Evolutionary conservation across 1,140 invertebrate genomes (phyloP), one percentile per base, ranked within the genome.

Genomic region (Ceratina australensis): DNA sequence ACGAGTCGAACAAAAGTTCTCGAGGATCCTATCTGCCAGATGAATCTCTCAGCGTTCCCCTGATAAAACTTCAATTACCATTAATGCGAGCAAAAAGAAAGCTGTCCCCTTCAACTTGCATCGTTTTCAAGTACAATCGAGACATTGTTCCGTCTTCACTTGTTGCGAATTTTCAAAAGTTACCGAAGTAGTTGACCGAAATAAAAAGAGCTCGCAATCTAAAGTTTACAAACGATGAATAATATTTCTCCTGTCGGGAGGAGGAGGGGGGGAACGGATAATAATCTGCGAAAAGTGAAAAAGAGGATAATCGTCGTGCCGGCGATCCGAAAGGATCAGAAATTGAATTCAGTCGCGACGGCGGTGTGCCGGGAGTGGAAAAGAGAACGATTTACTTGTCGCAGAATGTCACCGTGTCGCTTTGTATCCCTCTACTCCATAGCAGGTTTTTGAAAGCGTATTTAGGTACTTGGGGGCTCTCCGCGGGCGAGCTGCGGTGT

Each of bases 381-480:
- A 65, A 72, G 18, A 49, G 4, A 72, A 67, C 57, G 33, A 60
- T 57, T 42, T 72, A 67, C 47, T 66, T 24, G 69, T 65, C 61
- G 42, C 20, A 50, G 74, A 49, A 79, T 80, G 73, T 85, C 74
- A 83, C 82, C 33, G 81, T 72, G 73, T 77, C 67, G 82, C 78
- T 82, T 85, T 84, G 10, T 42, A 87, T 80, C 83, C 66, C 86
- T 87, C 84, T 82, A 82, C 83, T 71, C 80, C 81, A 78, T 82
- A 88, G 82, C 87, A 89, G 88, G 87, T 88, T 86, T 76, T 42
- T 67, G 83, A 87, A 86, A 79, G 84, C 81, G 78, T 71, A 83
- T 86, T 83, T 80, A 86, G 84, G 74, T 83, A 80, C 81, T 84
- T 76, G 73, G 66, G 81, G 16, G 60, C 75, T 80, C 83, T 74